A percentile compares a stretch with the other conserved stretches of the same genome.
Evolutionary conservation across 2,888 invertebrate genomes (phyloP).

Genomic region (Lasiommata megera): DNA sequence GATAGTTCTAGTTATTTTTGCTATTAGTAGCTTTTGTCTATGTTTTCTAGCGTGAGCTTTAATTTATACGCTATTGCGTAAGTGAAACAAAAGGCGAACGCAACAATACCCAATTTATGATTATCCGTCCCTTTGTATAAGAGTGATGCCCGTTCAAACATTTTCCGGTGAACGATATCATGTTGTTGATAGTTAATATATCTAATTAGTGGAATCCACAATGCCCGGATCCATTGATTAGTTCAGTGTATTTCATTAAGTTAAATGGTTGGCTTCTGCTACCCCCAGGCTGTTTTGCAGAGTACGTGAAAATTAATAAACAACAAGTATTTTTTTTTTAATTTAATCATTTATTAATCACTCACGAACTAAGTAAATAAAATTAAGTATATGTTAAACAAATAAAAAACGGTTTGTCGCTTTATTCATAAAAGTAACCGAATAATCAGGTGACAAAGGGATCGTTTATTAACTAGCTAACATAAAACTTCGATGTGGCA

Average conservation of each 20-base stretch:
- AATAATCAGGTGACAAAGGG: no score
- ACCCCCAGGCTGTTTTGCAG: no score
- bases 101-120: conserved; percentile 6
- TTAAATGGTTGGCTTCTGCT: no score
- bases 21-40: not conserved
- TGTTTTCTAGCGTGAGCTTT: not conserved
- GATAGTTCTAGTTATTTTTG: not conserved
- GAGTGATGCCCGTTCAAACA: not conserved
- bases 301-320: no score
- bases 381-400: no score
- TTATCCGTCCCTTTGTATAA: conserved; percentile 1
- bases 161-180: conserved; percentile 1
- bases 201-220: not conserved
- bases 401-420: no score
- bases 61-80: not conserved
- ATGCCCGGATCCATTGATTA: no score
- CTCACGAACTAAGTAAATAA: no score
- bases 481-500: not conserved
- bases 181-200: not conserved
- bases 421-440: no score
- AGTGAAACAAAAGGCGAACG: not conserved
- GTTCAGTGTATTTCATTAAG: no score
- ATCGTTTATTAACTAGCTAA: not conserved
- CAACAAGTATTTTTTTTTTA: no score
- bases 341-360: no score